phyloP scores from a whole-genome alignment of 2,888 invertebrate species.

The Drosophila fulvimacula region DNA sequence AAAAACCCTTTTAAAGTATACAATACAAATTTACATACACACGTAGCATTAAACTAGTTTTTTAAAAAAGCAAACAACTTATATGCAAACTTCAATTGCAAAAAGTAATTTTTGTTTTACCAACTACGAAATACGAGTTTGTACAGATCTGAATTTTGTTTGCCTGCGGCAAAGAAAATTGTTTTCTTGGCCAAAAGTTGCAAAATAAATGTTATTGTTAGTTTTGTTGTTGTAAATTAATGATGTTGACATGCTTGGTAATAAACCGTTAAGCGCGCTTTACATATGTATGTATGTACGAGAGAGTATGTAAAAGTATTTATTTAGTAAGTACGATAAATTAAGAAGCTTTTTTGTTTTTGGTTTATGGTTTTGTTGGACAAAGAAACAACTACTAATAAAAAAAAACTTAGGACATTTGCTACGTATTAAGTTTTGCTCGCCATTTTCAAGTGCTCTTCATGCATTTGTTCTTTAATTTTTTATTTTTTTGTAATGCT shows the following conservation, averaged over 20 bases:
- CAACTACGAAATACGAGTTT: constrained; percentile 42
- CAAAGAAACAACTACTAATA: constrained; percentile 67
- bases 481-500: constrained; percentile 40
- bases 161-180: constrained; percentile 14
- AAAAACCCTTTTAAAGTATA: constrained; percentile 22
- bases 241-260: constrained; percentile 63
- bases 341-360: constrained; percentile 64
- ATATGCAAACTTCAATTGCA: constrained; percentile 37
- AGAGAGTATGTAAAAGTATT: constrained; percentile 46
- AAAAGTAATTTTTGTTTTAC: constrained; percentile 23
- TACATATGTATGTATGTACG: constrained; percentile 34
- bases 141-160: constrained; percentile 23
- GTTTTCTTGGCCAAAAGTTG: constrained; percentile 11
- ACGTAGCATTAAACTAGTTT: constrained; percentile 47
- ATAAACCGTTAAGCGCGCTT: constrained; percentile 59
- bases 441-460: constrained; percentile 79
- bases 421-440: constrained; percentile 64
- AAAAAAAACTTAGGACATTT: constrained; percentile 63
- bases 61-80: constrained; percentile 45
- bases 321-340: constrained; percentile 51
- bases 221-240: constrained; percentile 27
- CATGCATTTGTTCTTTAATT: constrained; percentile 73
- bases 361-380: constrained; percentile 37
- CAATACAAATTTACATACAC: constrained; percentile 39
- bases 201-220: constrained; percentile 21